Evolutionary conservation across 2,797 vertebrate genomes (phyloP).

Genomic region (Parotocinclus haroldoi): DNA sequence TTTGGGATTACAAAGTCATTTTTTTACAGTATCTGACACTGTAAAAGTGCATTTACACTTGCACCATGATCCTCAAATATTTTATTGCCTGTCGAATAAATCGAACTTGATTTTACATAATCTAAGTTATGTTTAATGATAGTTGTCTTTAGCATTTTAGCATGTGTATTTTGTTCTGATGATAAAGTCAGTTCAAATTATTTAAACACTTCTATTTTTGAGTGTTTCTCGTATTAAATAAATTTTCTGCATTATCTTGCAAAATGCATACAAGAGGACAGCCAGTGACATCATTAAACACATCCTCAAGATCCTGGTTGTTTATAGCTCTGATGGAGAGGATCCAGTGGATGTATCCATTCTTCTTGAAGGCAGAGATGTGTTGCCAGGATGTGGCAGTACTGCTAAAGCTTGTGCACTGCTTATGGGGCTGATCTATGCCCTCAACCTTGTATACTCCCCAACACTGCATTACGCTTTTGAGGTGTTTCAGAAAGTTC

Average conservation of each 20-base stretch:
- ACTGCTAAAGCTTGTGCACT: neutral
- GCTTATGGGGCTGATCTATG: conserved; percentile 5
- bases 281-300: conserved; percentile 34
- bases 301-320: conserved; percentile 37
- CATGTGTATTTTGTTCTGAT: neutral
- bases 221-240: neutral
- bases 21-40: no score
- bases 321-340: conserved; percentile 18
- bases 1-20: no score
- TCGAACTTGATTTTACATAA: neutral
- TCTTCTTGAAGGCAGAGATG: neutral
- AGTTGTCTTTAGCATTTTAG: neutral
- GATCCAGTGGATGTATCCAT: neutral
- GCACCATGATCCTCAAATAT: neutral
- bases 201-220: neutral
- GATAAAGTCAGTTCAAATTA: neutral
- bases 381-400: neutral
- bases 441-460: neutral
- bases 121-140: neutral
- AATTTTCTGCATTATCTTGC: conserved; percentile 2
- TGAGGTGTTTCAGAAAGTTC: neutral
- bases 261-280: conserved; percentile 34
- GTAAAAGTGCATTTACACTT: no score
- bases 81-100: neutral
- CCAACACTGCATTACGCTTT: neutral